Percentiles rank a stretch among this genome's conserved stretches.
These are phyloP conservation scores for Podarcis muralis DNA, from an alignment of 2,113 vertebrate species.

Conservation along the genomic window DNA sequence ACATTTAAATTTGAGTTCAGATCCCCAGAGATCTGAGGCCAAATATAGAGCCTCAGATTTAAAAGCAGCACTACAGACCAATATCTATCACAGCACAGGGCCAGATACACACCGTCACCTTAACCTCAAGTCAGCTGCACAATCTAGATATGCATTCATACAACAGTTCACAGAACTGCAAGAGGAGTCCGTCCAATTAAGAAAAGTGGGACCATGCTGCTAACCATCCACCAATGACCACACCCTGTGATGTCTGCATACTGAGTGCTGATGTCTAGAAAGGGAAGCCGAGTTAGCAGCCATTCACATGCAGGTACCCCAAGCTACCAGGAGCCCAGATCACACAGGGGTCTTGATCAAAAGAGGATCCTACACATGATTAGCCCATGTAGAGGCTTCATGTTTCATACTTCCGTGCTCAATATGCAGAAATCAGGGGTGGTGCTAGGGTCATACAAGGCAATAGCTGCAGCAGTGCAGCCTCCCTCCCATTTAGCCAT, in stretches of 20 bases:
- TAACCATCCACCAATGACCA: too few species aligned
- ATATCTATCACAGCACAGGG: not conserved
- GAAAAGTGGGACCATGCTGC: too few species aligned
- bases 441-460: not conserved
- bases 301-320: not conserved
- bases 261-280: not conserved
- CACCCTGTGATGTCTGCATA: too few species aligned
- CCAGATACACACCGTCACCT: not conserved
- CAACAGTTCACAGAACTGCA: too few species aligned
- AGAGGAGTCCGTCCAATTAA: not conserved
- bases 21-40: not conserved
- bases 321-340: not conserved
- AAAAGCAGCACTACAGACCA: not conserved
- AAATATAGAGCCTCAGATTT: not conserved
- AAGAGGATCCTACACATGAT: too few species aligned
- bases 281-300: not conserved
- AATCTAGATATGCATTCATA: not conserved
- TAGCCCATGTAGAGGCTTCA: not conserved
- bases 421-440: not conserved
- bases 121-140: not conserved
- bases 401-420: not conserved
- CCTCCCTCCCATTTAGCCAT: not conserved
- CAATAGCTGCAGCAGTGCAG: not conserved
- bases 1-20: not conserved
- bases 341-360: too few species aligned